Evolutionary conservation across 2,888 invertebrate genomes (phyloP).

Genomic region (Andrena hattorfiana): DNA sequence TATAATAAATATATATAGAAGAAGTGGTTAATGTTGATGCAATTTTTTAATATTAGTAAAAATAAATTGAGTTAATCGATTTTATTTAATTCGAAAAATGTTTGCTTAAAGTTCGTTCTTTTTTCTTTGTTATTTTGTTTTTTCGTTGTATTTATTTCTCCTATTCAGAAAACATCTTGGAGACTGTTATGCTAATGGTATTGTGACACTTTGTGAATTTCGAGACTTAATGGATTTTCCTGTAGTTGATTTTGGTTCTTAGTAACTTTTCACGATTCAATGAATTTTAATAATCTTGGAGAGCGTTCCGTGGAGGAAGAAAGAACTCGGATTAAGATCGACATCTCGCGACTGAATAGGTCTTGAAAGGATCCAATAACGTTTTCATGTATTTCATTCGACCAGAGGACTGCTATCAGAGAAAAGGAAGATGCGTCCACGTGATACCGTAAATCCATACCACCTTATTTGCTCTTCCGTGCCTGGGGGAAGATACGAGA

Average conservation of each 20-base stretch:
- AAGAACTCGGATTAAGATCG: neutral
- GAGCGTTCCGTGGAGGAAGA: neutral
- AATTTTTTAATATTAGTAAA: no score
- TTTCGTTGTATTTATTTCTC: no score
- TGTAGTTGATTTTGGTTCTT: neutral
- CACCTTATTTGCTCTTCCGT: constrained; percentile 44
- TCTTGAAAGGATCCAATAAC: constrained; percentile 17
- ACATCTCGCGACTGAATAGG: neutral
- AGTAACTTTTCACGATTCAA: neutral
- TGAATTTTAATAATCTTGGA: neutral
- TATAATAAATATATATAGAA: neutral
- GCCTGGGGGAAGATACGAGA: constrained; percentile 28
- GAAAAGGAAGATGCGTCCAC: constrained; percentile 15
- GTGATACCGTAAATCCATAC: constrained; percentile 43
- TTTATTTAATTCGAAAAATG: no score
- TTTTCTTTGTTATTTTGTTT: neutral
- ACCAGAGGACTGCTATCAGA: neutral
- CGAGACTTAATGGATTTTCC: neutral
- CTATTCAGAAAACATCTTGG: no score
- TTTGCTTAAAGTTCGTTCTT: neutral
- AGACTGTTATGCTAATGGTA: no score
- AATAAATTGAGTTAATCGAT: no score
- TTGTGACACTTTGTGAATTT: neutral
- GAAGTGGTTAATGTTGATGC: neutral
- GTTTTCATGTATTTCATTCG: neutral